Evolutionary conservation across 2,888 invertebrate genomes (phyloP).

Genomic region (Lasioglossum calceatum): DNA sequence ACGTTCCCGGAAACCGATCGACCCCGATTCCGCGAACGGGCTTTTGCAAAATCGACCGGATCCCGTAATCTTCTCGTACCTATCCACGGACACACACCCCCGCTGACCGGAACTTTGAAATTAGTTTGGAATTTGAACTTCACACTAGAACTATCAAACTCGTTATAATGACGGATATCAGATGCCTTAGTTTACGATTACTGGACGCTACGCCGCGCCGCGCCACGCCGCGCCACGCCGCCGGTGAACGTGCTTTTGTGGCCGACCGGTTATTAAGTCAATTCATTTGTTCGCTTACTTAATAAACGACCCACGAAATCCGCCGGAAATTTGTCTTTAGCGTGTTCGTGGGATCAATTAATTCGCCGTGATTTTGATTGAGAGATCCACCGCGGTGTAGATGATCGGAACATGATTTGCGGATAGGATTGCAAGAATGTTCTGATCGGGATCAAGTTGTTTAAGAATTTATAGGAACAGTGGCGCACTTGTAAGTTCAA

Average conservation of each 20-base stretch:
- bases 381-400: not conserved
- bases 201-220: not conserved
- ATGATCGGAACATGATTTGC: not conserved
- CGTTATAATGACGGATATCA: slow-evolving; percentile 9
- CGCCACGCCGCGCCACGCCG: no score
- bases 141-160: slow-evolving; percentile 8
- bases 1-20: not conserved
- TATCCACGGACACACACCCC: not conserved
- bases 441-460: no score
- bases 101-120: slow-evolving; percentile 14
- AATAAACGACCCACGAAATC: slow-evolving; percentile 1
- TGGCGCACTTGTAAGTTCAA: no score
- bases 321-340: not conserved
- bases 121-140: slow-evolving; percentile 17
- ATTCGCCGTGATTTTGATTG: not conserved
- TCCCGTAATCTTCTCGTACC: not conserved
- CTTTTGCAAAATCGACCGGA: slow-evolving; percentile 4
- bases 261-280: not conserved
- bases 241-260: not conserved
- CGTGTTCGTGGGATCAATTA: not conserved
- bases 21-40: not conserved
- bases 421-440: not conserved
- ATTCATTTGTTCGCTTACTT: slow-evolving; percentile 3
- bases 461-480: no score
- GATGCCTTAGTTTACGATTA: not conserved